phyloP scores from a whole-genome alignment of 2,888 invertebrate genomes.

The Neocrepidodera transversa region DNA sequence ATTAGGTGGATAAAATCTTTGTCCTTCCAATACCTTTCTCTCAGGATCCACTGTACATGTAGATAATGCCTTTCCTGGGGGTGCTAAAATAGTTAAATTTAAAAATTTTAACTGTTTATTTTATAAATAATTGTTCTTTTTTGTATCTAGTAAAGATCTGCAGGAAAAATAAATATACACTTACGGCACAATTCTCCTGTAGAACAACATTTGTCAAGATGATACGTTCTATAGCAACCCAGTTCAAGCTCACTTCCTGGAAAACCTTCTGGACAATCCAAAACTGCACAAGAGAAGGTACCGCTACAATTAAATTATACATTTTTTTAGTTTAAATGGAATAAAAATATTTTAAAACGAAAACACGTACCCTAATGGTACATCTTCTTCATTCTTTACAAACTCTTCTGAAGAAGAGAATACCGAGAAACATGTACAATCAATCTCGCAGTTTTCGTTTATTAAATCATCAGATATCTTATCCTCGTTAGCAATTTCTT shows the following conservation, averaged over 20 bases:
- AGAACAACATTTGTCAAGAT: slow-evolving; percentile 35
- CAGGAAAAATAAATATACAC: slow-evolving; percentile 16
- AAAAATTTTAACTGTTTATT: too few relatives aligned
- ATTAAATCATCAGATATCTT: too few relatives aligned
- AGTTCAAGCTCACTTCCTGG: slow-evolving; percentile 11
- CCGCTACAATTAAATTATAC: slow-evolving; percentile 20
- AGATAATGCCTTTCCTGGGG: background rate
- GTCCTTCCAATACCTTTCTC: background rate
- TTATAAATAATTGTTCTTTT: background rate
- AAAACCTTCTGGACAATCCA: slow-evolving; percentile 42
- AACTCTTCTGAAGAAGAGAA: too few relatives aligned
- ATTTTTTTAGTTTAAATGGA: too few relatives aligned
- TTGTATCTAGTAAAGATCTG: too few relatives aligned
- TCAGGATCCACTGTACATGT: slow-evolving; percentile 9
- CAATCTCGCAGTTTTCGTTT: too few relatives aligned
- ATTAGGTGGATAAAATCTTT: slow-evolving; percentile 15
- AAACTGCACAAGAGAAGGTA: slow-evolving; percentile 40
- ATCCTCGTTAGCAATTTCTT: too few relatives aligned
- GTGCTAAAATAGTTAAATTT: slow-evolving; percentile 6
- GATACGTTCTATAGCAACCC: slow-evolving; percentile 35
- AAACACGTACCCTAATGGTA: too few relatives aligned
- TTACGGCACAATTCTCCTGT: slow-evolving; percentile 33
- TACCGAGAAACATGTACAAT: too few relatives aligned
- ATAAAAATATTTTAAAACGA: too few relatives aligned
- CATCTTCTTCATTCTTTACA: too few relatives aligned